A percentile compares a stretch with the other conserved stretches of the same genome.
Evolutionary conservation across 2,113 vertebrate species (phyloP).

Genomic region (Capreolus pygargus): DNA sequence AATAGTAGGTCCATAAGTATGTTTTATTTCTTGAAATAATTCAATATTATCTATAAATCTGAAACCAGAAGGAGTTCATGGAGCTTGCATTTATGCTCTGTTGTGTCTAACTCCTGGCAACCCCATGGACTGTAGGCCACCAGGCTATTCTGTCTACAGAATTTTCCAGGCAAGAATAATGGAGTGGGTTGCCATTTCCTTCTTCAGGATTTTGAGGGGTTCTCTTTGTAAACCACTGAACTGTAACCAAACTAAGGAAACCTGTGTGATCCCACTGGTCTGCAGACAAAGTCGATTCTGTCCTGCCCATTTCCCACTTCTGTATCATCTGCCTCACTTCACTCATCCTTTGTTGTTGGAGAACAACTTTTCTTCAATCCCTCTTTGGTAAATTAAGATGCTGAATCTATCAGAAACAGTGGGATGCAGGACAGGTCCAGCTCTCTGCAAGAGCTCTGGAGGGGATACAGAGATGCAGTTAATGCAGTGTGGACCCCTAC

Average conservation of each 20-base stretch:
- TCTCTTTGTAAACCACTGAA: neutral
- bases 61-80: neutral
- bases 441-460: neutral
- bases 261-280: neutral
- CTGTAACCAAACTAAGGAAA: conserved; percentile 4
- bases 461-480: neutral
- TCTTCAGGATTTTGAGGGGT: neutral
- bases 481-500: accelerated
- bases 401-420: neutral
- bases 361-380: neutral
- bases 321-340: neutral
- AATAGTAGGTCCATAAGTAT: neutral
- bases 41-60: neutral
- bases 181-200: neutral
- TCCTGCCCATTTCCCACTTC: neutral
- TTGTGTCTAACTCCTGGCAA: neutral
- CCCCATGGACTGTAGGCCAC: neutral
- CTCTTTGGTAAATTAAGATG: neutral
- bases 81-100: neutral
- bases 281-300: neutral
- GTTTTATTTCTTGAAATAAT: neutral
- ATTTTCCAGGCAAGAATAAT: neutral
- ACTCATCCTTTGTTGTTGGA: neutral
- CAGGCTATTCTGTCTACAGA: neutral
- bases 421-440: neutral